Base-by-base conservation (phyloP, 2,797 vertebrate species). In the Alfaro cultratus region DNA sequence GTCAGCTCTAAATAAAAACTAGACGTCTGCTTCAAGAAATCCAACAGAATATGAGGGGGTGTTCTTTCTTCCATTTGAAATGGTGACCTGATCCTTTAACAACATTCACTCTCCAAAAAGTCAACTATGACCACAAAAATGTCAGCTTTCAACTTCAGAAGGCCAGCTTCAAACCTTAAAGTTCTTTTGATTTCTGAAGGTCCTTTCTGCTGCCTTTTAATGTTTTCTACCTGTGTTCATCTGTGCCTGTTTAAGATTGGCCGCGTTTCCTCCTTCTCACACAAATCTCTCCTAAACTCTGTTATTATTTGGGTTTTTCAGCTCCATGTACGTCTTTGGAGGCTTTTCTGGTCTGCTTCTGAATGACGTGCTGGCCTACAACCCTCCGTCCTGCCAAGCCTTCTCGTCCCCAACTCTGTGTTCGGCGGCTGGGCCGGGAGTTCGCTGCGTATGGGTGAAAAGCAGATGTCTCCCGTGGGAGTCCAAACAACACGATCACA, bases 311-410 rank as follows among this genome's bases (percentile, higher is more conserved):
- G 68, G n/a, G 26, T 71, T 75, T 57, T 45, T 5, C 86, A 99
- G 97, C 88, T 98, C 97, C 80, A 97, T 99, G 97, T 98, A 97
- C 86, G 88, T 99, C 93, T 99, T 99, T 76, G 98, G 97, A 1
- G 97, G 98, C 0, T 99, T 99, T 93, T 98, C 97, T 26, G 98
- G 97, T 46, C 92, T 98, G 5, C 96, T 99, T 0, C 89, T 99
- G 86, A 98, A 96, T 77, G 98, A 99, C 13, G 96, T 99, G 82
- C 93, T 99, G 76, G 96, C 97, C 72, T 99, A 98, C 89, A 97
- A 96, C 15, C 97, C 97, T 68, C 97, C 97, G 12, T 97, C 96
- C 91, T 99, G 98, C 87, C 96, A 88, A 89, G 98, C 97, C 15
- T 98, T 98, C 88, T 94, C 89, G 76, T 94, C 93, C 70, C 95